Conservation (phyloP, 2,888 invertebrate species). For the Pristionchus mayeri region DNA sequence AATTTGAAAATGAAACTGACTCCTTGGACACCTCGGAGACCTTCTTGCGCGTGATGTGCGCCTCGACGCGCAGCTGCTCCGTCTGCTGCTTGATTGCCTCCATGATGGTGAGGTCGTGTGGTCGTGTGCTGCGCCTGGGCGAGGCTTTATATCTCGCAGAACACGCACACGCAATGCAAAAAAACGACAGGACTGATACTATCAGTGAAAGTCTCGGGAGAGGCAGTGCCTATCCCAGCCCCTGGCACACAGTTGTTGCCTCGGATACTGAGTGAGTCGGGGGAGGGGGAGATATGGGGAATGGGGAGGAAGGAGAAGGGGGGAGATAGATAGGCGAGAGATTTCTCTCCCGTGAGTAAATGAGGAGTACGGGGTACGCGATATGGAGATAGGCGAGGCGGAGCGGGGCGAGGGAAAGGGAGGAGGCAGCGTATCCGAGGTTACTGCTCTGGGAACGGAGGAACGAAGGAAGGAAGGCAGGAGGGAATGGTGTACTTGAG, state of each 20-base stretch:
- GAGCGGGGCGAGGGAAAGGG: neutral
- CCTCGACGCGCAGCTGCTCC: conserved; percentile 69
- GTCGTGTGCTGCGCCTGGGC: neutral
- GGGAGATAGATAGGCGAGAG: conserved; percentile 23
- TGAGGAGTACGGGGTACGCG: conserved; percentile 16
- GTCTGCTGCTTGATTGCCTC: conserved; percentile 51
- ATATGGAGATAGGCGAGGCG: neutral
- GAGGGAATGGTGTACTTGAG: too few relatives aligned
- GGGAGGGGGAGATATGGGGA: neutral
- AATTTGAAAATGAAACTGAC: conserved; percentile 55
- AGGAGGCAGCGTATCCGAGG: conserved; percentile 36
- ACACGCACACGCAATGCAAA: conserved; percentile 11
- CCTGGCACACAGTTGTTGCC: neutral
- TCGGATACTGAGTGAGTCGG: neutral
- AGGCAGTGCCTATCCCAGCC: neutral
- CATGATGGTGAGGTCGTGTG: conserved; percentile 43
- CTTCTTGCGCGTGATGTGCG: conserved; percentile 64
- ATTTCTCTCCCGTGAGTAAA: neutral
- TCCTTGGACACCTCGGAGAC: conserved; percentile 71
- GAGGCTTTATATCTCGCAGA: neutral
- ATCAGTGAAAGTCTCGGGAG: too few relatives aligned
- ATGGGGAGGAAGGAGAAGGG: conserved; percentile 4
- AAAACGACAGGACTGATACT: neutral
- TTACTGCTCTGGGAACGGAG: neutral
- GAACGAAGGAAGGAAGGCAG: too few relatives aligned